Base-by-base conservation (phyloP, 1,140 invertebrate genomes). In the Akabosia matsudoensis region DNA sequence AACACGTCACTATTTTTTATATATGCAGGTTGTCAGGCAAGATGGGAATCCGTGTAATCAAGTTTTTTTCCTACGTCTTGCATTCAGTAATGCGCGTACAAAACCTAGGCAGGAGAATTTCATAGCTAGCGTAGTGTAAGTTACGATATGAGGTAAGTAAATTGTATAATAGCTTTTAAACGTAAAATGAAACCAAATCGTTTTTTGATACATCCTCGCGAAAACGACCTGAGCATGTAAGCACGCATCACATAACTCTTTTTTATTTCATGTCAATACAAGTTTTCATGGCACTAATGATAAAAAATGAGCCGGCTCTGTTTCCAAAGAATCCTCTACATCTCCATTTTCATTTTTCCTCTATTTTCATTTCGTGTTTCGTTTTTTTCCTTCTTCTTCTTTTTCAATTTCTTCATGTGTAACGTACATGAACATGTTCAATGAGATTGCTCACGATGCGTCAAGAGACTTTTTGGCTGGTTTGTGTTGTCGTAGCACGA, bases 261-360 rank as follows among this genome's bases (percentile, higher is more conserved):
- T 45, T 45, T 45, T 45, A 45, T 45, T 45, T 45, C 37, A 45
- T 45, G 37, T 45, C 37, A 45, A 45, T 45, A 45, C 37, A 45
- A 45, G 7, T 45, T 45, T 45, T 45, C 37, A 7, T 22, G 61
- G 30, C 61, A 31, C 7, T 67, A 67, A 67, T 67, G 61, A 67
- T 67, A 67, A 67, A 67, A 67, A 30, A 67, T 31, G 61, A 31
- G 26, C 3, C 61, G 61, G 24, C 31, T 67, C 61, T n/a, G 24
- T 61, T 61, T 61, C 54, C 14, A 61, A 61, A 67, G 3, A 31
- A 31, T 31, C 24, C 61, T 24, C 54, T n/a, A n/a, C n/a, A n/a
- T n/a, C n/a, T n/a, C n/a, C n/a, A n/a, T n/a, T n/a, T n/a, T n/a
- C n/a, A n/a, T 13, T 10, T 51, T 51, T 51, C n/a, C 10, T 51